Conservation (phyloP, 2,888 invertebrate species). For the Nycteola revayana region DNA sequence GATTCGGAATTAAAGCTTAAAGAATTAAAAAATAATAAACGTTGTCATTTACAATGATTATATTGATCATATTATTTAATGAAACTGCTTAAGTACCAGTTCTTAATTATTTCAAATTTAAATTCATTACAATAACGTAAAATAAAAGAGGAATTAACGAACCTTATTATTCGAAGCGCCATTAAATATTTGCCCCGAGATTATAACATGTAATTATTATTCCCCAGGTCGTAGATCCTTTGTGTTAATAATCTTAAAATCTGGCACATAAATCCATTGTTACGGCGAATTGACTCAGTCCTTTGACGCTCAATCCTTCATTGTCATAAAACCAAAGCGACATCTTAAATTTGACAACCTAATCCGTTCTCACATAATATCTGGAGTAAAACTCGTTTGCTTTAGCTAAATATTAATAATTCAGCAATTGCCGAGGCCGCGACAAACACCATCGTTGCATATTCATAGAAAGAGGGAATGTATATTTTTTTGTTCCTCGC, state of each 20-base stretch:
- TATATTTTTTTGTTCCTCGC: constrained; percentile 32
- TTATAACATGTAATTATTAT: no score
- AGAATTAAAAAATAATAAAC: no score
- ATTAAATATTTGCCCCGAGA: no score
- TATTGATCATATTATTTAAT: no score
- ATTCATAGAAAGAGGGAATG: constrained; percentile 38
- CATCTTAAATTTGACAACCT: constrained; percentile 21
- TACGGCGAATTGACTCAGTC: constrained; percentile 12
- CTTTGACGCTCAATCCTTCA: constrained; percentile 25
- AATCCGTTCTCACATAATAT: constrained; percentile 31
- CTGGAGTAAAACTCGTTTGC: constrained; percentile 29
- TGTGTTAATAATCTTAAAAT: constrained; percentile 3
- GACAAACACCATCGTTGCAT: constrained; percentile 37
- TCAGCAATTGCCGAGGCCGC: constrained; percentile 34
- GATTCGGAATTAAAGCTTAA: no score
- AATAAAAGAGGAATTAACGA: no score
- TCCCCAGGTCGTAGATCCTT: neutral
- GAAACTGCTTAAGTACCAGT: no score
- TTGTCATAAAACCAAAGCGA: constrained; percentile 23
- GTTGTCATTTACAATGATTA: no score
- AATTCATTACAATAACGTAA: no score
- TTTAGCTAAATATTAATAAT: constrained; percentile 49
- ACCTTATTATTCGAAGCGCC: no score
- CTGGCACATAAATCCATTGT: constrained; percentile 5
- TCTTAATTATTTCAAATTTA: no score